phyloP scores from a whole-genome alignment of 2,113 vertebrate genomes.

The Connochaetes taurinus region DNA sequence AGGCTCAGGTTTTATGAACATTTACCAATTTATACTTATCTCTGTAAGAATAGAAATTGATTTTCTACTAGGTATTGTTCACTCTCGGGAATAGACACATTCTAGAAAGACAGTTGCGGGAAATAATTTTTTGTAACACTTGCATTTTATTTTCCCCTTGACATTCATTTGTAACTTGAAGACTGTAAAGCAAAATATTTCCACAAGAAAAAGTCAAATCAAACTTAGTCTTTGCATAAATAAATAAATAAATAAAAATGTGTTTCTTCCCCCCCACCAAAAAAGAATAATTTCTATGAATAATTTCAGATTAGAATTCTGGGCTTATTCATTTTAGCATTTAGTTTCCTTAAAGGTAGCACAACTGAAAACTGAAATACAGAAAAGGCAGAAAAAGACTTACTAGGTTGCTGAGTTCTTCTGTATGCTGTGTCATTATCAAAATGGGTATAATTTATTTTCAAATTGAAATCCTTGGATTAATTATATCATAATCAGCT shows the following conservation, averaged over 20 bases:
- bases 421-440: background rate
- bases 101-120: constrained; percentile 7
- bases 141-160: constrained; percentile 7
- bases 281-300: background rate
- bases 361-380: background rate
- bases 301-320: background rate
- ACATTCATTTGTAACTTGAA: background rate
- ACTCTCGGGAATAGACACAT: constrained; percentile 20
- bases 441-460: background rate
- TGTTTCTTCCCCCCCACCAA: background rate
- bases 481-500: background rate
- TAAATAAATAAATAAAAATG: background rate
- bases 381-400: background rate
- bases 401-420: background rate
- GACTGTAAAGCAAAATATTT: background rate
- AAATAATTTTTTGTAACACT: constrained; percentile 11
- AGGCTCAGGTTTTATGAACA: constrained; percentile 14
- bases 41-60: constrained; percentile 47
- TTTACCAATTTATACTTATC: constrained; percentile 36
- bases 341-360: background rate
- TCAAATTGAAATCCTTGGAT: background rate
- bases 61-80: constrained; percentile 59
- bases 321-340: background rate
- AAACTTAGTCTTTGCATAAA: background rate
- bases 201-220: background rate